These are phyloP conservation scores for Siniperca scherzeri DNA, from an alignment of 2,797 vertebrate genomes.

Conservation along the genomic window DNA sequence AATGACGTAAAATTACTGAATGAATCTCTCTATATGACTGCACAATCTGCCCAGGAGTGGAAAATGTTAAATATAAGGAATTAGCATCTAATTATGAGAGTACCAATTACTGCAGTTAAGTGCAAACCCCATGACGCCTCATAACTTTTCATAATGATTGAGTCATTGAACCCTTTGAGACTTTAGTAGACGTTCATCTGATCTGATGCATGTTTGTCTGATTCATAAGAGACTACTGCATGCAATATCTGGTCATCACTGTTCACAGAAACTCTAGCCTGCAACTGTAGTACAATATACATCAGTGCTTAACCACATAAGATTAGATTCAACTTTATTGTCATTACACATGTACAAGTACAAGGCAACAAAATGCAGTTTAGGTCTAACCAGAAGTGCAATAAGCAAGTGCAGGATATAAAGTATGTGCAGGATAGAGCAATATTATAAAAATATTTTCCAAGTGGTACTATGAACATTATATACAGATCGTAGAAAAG, in stretches of 20 bases:
- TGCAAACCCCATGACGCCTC: neutral
- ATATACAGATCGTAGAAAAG: no score
- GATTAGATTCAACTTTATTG: no score
- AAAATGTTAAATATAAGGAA: slow-evolving; percentile 14
- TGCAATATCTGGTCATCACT: neutral
- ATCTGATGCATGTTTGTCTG: neutral
- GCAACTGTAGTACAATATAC: slow-evolving; percentile 4
- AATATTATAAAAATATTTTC: no score
- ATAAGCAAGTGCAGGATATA: no score
- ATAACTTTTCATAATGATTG: slow-evolving; percentile 4
- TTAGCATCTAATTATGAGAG: slow-evolving; percentile 24
- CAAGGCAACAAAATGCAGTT: no score
- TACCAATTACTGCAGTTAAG: slow-evolving; percentile 9
- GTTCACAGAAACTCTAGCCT: neutral
- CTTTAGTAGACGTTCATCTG: neutral
- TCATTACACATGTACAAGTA: no score
- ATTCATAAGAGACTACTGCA: neutral
- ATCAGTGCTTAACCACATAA: neutral
- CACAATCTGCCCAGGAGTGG: neutral
- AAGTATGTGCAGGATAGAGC: no score
- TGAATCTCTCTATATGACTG: neutral
- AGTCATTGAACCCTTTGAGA: slow-evolving; percentile 4
- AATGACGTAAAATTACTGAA: neutral
- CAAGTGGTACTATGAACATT: no score
- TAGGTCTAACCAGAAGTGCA: no score